phyloP scores from a whole-genome alignment of 1,140 invertebrate species.

The Danaus melanippus region DNA sequence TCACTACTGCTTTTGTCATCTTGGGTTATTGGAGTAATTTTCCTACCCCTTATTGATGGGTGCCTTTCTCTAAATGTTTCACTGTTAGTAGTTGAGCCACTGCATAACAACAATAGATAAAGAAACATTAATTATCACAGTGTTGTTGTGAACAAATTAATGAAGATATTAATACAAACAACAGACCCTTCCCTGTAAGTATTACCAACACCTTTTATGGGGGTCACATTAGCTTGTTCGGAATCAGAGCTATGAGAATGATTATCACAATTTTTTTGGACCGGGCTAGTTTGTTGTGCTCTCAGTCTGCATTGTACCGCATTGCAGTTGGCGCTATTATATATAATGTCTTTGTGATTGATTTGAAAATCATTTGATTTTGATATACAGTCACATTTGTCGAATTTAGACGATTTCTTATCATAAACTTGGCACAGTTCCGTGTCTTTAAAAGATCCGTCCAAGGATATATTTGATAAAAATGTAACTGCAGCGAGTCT shows the following conservation, averaged over 20 bases:
- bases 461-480: constrained; percentile 94
- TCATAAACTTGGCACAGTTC: constrained; percentile 43
- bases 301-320: constrained; percentile 32
- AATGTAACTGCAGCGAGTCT: constrained; percentile 91
- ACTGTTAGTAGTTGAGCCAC: constrained; percentile 75
- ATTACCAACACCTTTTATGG: constrained; percentile 37
- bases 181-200: constrained; percentile 76
- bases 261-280: constrained; percentile 66
- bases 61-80: constrained; percentile 73
- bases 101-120: constrained; percentile 29
- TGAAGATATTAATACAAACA: background rate
- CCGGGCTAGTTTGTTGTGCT: constrained; percentile 42
- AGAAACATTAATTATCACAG: background rate
- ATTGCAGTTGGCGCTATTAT: constrained; percentile 22
- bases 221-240: constrained; percentile 71
- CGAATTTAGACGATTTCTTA: constrained; percentile 40
- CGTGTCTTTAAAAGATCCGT: constrained; percentile 90
- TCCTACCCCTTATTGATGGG: constrained; percentile 68
- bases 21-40: constrained; percentile 69
- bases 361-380: constrained; percentile 31
- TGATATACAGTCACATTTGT: constrained; percentile 36
- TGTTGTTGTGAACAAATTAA: constrained; percentile 6
- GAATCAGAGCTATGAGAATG: constrained; percentile 78
- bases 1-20: constrained; percentile 82
- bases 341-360: constrained; percentile 29